Conservation (phyloP, 2,888 invertebrate genomes). For the Idaea straminata region DNA sequence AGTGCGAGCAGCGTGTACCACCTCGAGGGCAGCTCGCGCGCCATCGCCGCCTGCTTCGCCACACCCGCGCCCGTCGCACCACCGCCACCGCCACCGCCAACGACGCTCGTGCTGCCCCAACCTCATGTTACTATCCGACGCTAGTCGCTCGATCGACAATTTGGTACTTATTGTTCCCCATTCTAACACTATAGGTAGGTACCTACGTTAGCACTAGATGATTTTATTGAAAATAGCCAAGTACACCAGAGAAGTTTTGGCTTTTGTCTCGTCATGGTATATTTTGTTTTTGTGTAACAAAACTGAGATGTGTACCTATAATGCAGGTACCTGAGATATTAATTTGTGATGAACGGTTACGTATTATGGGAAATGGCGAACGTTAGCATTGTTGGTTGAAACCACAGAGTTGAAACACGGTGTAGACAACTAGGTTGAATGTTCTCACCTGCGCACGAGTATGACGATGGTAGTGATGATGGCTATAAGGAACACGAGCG, state of each 20-base stretch:
- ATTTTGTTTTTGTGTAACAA: not conserved
- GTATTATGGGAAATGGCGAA: no score
- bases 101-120: not conserved
- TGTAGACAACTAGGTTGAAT: conserved; percentile 3
- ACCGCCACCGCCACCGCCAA: conserved; percentile 6
- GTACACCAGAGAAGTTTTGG: not conserved
- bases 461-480: conserved; percentile 94
- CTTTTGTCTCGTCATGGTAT: not conserved
- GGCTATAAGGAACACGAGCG: conserved; percentile 92
- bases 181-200: no score
- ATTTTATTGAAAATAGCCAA: no score
- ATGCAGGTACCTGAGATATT: not conserved
- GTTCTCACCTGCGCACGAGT: conserved; percentile 88
- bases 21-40: conserved; percentile 85
- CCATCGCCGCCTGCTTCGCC: conserved; percentile 58
- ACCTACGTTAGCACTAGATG: no score
- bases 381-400: not conserved
- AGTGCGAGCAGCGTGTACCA: conserved; percentile 95
- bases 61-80: conserved; percentile 49
- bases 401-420: not conserved
- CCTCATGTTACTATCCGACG: not conserved
- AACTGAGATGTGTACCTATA: not conserved
- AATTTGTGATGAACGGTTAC: no score
- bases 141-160: no score
- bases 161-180: no score